Evolutionary conservation across 1,140 invertebrate species (phyloP), one percentile per base, ranked within the genome.

Genomic region (Sesamia nonagrioides): DNA sequence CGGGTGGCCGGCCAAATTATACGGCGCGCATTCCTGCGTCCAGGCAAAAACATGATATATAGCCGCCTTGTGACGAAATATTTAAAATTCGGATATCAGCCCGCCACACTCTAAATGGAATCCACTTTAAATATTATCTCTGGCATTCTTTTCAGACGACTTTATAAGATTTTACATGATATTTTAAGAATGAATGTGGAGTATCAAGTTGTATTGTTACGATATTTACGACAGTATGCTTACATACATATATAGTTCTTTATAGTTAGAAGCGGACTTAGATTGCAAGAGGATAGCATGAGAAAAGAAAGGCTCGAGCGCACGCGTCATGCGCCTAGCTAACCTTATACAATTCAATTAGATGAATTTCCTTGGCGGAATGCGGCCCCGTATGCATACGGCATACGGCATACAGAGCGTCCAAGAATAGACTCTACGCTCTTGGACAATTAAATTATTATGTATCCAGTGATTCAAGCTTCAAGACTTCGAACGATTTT

Each of bases 41-140:
- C 88, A 78, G 82, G 91, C 92, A 93, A 93, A 94, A 94, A 94
- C 93, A 94, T 94, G 93, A 94, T 94, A 93, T 93, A 94, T 93
- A 88, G 91, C 87, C 86, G 88, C 84, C 90, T 91, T 92, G 91
- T 94, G 92, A 94, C 92, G 90, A 93, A 93, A 93, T 93, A 94
- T 94, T 94, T 92, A 84, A 92, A 88, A 91, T 92, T 92, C 89
- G 88, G 90, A 89, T 89, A 91, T 89, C 91, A 89, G 91, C 90
- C 91, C 86, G 90, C 89, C 91, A 91, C 91, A 88, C 89, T 92
- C 86, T 89, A 89, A 90, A 93, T 88, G 91, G 91, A 93, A 92
- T 93, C 89, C 86, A 90, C 86, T 89, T 90, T 87, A 84, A 91
- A 91, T 92, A 92, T 92, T 91, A 91, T 89, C 90, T 89, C 80